Percentiles rank a stretch among this genome's conserved stretches.
Conservation (phyloP, 1,140 invertebrate species). For the Apocrypta bakeri region DNA sequence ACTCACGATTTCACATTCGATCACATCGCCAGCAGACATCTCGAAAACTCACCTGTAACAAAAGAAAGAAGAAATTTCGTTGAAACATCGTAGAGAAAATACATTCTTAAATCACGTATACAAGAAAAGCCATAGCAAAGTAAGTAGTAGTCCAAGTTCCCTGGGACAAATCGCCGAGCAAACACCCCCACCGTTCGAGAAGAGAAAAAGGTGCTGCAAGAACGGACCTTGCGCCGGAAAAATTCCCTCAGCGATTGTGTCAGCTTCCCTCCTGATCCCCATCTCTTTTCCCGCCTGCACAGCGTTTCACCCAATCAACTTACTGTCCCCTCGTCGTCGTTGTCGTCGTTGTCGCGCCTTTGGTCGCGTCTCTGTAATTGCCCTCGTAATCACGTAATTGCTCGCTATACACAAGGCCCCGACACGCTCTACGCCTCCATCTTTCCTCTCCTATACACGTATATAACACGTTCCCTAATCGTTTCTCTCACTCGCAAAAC, state of each 20-base stretch:
- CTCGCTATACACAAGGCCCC: neutral
- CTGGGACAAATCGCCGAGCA: slow-evolving; percentile 11
- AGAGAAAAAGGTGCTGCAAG: neutral
- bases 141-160: neutral
- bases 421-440: slow-evolving; percentile 20
- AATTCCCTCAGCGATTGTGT: slow-evolving; percentile 24
- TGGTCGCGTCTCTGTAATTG: slow-evolving; percentile 35
- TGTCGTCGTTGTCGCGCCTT: neutral
- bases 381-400: slow-evolving; percentile 47
- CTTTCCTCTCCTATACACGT: neutral
- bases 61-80: neutral
- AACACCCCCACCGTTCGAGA: neutral
- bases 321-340: slow-evolving; percentile 1
- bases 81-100: no score
- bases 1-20: no score
- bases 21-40: no score
- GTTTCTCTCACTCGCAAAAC: slow-evolving; percentile 13
- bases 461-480: neutral
- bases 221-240: neutral
- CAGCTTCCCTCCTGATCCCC: neutral
- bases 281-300: no score
- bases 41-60: slow-evolving; percentile 30
- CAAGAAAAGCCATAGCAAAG: no score
- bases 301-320: slow-evolving; percentile 28
- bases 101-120: no score